Conservation (phyloP, 1,140 invertebrate genomes). For the Achatina immaculata region DNA sequence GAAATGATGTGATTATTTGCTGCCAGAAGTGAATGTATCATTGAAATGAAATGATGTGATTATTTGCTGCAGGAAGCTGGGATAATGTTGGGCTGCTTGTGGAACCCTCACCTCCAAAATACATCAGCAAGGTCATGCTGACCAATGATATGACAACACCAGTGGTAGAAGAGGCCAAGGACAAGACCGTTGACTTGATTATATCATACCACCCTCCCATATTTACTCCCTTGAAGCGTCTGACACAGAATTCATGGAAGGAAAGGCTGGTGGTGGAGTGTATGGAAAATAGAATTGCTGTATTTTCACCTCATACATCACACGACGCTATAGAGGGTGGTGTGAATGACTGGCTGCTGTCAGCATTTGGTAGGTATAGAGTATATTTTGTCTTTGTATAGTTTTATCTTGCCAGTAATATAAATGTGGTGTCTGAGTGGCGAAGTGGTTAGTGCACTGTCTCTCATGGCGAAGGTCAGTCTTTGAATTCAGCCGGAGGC, state of each 20-base stretch:
- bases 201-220: constrained; percentile 97
- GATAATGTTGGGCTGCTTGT: constrained; percentile 95
- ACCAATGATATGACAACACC: constrained; percentile 91
- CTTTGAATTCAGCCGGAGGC: no score
- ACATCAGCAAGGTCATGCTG: constrained; percentile 79
- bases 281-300: constrained; percentile 86
- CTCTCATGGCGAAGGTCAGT: no score
- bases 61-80: constrained; percentile 78
- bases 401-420: not conserved
- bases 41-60: no score
- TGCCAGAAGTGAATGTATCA: not conserved
- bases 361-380: constrained; percentile 77
- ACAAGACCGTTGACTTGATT: constrained; percentile 81
- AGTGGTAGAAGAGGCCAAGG: constrained; percentile 87
- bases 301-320: constrained; percentile 94
- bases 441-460: no score
- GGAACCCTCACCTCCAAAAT: constrained; percentile 78
- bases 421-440: no score
- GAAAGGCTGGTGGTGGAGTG: constrained; percentile 86
- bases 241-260: constrained; percentile 82
- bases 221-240: constrained; percentile 85
- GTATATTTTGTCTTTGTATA: not conserved
- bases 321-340: constrained; percentile 87
- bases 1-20: not conserved
- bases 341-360: constrained; percentile 92